phyloP scores from a whole-genome alignment of 1,140 invertebrate genomes.

The Choristoneura fumiferana region DNA sequence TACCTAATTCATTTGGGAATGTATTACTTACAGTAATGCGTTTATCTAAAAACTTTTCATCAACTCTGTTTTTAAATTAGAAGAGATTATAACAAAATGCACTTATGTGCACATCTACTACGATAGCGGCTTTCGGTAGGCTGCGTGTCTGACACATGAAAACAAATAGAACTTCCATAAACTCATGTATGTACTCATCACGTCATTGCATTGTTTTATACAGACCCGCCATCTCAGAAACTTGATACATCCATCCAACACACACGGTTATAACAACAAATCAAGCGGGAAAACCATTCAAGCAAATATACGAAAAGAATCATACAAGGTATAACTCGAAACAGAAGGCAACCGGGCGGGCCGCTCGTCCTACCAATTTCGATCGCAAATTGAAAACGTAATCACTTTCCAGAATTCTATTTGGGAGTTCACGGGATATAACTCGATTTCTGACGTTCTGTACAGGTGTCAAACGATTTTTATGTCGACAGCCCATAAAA shows the following conservation, averaged over 20 bases:
- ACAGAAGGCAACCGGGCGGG: conserved; percentile 33
- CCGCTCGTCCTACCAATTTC: conserved; percentile 57
- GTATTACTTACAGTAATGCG: no score
- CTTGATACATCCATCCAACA: not conserved
- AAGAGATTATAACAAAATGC: no score
- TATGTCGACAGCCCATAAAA: not conserved
- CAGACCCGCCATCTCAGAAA: no score
- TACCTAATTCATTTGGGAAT: no score
- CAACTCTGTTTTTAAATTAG: no score
- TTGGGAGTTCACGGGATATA: conserved; percentile 42
- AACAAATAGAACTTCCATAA: no score
- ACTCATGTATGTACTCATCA: no score
- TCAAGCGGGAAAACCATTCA: not conserved
- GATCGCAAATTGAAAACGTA: conserved; percentile 67
- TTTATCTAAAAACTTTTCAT: no score
- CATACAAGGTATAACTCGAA: conserved; percentile 40
- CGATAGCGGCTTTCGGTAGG: no score
- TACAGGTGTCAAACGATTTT: conserved; percentile 37
- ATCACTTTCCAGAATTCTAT: conserved; percentile 66
- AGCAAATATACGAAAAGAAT: conserved; percentile 37
- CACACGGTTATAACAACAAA: conserved; percentile 6
- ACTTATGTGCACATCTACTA: no score
- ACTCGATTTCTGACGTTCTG: conserved; percentile 42
- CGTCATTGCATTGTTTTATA: no score
- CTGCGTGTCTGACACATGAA: no score